These are phyloP conservation scores for Formica exsecta DNA, from an alignment of 1,140 invertebrate genomes.

Conservation along the genomic window DNA sequence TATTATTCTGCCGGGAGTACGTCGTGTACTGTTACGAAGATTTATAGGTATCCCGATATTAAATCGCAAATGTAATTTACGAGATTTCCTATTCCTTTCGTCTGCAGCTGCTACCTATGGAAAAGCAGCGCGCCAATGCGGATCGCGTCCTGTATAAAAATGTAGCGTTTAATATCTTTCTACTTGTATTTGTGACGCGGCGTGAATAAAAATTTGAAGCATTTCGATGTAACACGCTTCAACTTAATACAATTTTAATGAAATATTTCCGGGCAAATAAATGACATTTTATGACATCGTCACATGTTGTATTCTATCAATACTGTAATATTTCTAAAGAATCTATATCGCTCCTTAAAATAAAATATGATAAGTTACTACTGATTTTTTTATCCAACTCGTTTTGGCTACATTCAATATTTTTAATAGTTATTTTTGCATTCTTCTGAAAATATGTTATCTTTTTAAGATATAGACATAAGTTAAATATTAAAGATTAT, in stretches of 20 bases:
- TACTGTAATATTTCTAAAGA: background rate
- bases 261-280: constrained; percentile 6
- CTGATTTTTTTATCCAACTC: background rate
- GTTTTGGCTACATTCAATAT: background rate
- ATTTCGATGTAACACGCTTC: background rate
- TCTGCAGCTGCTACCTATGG: constrained; percentile 25
- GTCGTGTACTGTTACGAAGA: constrained; percentile 49
- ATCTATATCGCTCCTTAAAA: background rate
- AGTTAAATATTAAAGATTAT: background rate
- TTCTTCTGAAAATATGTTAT: background rate
- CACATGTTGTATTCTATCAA: background rate
- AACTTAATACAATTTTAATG: constrained; percentile 8
- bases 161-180: constrained; percentile 38
- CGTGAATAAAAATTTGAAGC: constrained; percentile 29
- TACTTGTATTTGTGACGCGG: constrained; percentile 12
- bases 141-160: constrained; percentile 56
- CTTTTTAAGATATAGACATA: background rate
- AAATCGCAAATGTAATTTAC: constrained; percentile 79
- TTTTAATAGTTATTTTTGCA: background rate
- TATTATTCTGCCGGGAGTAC: background rate
- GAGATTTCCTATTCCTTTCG: constrained; percentile 34
- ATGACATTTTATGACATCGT: background rate
- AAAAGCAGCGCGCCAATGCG: constrained; percentile 35
- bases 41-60: constrained; percentile 75
- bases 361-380: background rate